Percentiles rank a stretch among this genome's conserved stretches.
Conservation (phyloP, 2,113 vertebrate species). For the Prunella himalayana region DNA sequence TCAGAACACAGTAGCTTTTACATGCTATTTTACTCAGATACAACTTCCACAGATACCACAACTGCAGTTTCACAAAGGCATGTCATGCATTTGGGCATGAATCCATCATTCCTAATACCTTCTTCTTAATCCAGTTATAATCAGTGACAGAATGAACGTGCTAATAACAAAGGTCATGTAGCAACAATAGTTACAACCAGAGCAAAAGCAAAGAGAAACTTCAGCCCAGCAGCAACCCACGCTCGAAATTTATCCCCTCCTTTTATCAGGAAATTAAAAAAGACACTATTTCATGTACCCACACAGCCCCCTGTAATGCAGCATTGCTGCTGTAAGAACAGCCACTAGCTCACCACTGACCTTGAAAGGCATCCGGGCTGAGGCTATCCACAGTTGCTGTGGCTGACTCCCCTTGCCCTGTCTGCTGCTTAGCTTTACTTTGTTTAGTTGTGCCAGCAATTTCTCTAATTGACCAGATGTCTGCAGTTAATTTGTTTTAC, state of each 20-base stretch:
- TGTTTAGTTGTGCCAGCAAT: background rate
- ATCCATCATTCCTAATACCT: background rate
- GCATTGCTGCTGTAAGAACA: background rate
- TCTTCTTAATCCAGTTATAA: background rate
- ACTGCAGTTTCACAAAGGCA: background rate
- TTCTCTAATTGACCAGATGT: background rate
- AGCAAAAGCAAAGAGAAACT: background rate
- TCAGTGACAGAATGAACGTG: background rate
- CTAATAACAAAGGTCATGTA: background rate
- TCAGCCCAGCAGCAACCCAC: background rate
- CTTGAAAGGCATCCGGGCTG: background rate
- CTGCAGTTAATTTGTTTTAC: background rate
- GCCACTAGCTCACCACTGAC: background rate
- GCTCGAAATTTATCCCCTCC: accelerated
- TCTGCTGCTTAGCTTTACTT: background rate
- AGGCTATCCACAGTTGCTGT: background rate
- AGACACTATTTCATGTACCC: background rate
- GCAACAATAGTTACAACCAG: background rate
- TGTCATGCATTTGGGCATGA: background rate
- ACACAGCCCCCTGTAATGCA: background rate
- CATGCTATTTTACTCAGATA: background rate
- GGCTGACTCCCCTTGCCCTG: background rate
- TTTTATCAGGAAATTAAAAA: background rate
- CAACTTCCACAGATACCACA: background rate
- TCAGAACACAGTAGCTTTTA: background rate